A percentile compares a stretch with the other conserved stretches of the same genome.
phyloP scores from a whole-genome alignment of 1,140 invertebrate genomes.

The Ceratitis capitata region DNA sequence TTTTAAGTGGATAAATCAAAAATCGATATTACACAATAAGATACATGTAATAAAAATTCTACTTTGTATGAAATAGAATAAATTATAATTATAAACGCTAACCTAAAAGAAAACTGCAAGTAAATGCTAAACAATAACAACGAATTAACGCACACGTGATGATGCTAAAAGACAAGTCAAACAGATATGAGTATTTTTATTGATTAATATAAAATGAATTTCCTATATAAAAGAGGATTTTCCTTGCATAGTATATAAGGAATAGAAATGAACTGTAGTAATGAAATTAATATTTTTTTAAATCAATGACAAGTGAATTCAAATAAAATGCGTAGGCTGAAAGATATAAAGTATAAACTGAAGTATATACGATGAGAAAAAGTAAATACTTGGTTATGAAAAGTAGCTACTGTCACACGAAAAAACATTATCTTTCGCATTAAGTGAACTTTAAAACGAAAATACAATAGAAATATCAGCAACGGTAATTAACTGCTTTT shows the following conservation, averaged over 20 bases:
- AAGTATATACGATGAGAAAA: neutral
- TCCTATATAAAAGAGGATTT: too few relatives aligned
- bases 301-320: too few relatives aligned
- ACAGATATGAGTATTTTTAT: neutral
- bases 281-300: too few relatives aligned
- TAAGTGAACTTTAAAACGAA: neutral
- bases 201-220: too few relatives aligned
- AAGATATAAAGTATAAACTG: neutral
- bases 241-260: too few relatives aligned
- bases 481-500: too few relatives aligned
- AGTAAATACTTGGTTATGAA: neutral
- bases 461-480: neutral
- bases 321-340: too few relatives aligned
- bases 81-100: neutral
- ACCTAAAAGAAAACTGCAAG: neutral
- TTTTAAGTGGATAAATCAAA: too few relatives aligned
- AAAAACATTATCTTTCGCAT: neutral
- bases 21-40: too few relatives aligned
- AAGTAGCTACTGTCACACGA: neutral
- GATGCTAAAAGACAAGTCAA: neutral
- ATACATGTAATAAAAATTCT: too few relatives aligned
- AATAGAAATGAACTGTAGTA: too few relatives aligned
- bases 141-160: neutral
- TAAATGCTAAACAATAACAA: neutral
- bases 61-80: neutral